Evolutionary conservation across 2,888 invertebrate species (phyloP), one percentile per base, ranked within the genome.

Genomic region (Entomobrya multifasciata): DNA sequence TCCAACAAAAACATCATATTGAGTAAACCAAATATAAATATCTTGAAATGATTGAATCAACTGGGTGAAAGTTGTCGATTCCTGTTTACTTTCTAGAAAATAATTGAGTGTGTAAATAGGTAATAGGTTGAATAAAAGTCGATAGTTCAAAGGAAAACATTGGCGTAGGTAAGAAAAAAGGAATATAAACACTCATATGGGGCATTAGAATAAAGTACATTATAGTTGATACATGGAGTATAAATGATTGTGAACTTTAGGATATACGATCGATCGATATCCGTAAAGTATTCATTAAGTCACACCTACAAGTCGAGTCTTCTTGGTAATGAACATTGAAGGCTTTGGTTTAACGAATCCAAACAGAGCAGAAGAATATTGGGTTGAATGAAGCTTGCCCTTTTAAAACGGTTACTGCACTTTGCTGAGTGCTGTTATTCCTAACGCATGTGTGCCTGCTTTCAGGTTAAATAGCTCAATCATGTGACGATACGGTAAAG

Each of bases 241-340:
- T 49, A 15, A 3, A 49, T 49, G 13, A 11, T 15, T 11, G 3
- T 49, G 3, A 15, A 11, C 6, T 15, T 11, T 11, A 49, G n/a
- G 49, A 15, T 3, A 13, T 11, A 15, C 8, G n/a, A 15, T 15
- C 25, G 78, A 84, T 84, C 84, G 67, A 78, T 84, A 77, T 13
- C 67, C 44, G 55, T 84, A 78, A 78, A 84, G 47, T 78, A 84
- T 84, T 77, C 78, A 84, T 84, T 84, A 78, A 70, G 22, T 77
- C 70, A 70, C 77, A 78, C 77, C 84, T 70, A 27, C 55, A 27
- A 17, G 49, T 52, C 74, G 65, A 57, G 44, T 41, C 57, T n/a
- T 62, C 49, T 62, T n/a, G n/a, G 20, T 79, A 79, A 78, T 62
- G 22, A 47, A 65, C 65, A 49, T 17, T 2, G 62, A 79, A 62